phyloP scores from a whole-genome alignment of 2,888 invertebrate species.

The Tetragnatha montana region DNA sequence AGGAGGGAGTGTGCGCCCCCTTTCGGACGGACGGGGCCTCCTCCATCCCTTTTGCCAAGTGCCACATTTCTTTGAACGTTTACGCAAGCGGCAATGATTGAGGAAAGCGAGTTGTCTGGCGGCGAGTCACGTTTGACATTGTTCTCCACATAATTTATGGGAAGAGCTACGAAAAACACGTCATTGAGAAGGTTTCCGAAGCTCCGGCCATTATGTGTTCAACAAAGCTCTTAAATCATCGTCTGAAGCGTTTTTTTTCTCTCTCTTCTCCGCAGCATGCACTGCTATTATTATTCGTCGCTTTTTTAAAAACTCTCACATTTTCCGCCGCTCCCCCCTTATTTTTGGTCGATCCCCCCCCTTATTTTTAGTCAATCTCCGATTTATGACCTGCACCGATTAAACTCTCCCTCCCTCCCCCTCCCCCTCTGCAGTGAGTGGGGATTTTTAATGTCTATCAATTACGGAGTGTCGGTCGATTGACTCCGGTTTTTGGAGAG shows the following conservation, averaged over 20 bases:
- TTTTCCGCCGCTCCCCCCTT: conserved; percentile 10
- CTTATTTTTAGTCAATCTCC: conserved; percentile 69
- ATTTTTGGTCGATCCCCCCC: conserved; percentile 14
- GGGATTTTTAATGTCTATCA: conserved; percentile 65
- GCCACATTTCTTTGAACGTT: conserved; percentile 71
- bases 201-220: conserved; percentile 71
- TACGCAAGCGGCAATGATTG: conserved; percentile 71
- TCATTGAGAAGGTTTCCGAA: conserved; percentile 62
- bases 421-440: not conserved
- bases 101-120: conserved; percentile 68
- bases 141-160: conserved; percentile 68
- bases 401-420: conserved; percentile 26
- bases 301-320: conserved; percentile 64
- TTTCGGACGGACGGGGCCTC: conserved; percentile 16
- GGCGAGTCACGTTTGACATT: conserved; percentile 71
- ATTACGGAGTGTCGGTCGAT: conserved; percentile 61
- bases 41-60: conserved; percentile 67
- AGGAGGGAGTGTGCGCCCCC: not conserved
- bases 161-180: conserved; percentile 70
- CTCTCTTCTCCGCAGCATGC: conserved; percentile 17
- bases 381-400: conserved; percentile 66
- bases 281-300: conserved; percentile 69
- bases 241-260: conserved; percentile 65
- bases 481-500: conserved; percentile 51
- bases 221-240: conserved; percentile 72